Evolutionary conservation across 1,140 invertebrate species (phyloP), one percentile per base, ranked within the genome.

Genomic region (Chlorops oryzae): DNA sequence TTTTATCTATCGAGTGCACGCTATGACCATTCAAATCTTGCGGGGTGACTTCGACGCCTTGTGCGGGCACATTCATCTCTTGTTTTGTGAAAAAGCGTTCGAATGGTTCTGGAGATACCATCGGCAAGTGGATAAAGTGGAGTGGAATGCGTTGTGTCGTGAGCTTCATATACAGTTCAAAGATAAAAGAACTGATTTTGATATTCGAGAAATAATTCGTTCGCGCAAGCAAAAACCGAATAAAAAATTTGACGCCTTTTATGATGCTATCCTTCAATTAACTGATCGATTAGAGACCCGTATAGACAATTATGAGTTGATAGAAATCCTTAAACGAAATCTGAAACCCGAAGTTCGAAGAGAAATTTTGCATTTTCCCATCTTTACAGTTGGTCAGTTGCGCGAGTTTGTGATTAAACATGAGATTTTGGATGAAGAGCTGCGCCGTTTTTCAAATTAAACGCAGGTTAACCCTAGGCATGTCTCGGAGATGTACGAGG

Each of bases 41-140:
- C n/a, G 32, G 5, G 22, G 22, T 17, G 22, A 43, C 12, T 43
- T 43, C 20, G 4, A 13, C 3, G 22, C 13, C 10, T 18, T 43
- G 7, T 25, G 24, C 20, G 17, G 12, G 12, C 25, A 43, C 15
- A 17, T 43, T 2, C 41, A 43, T 10, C 17, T 43, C 15, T 23
- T 43, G 2, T 18, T 43, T 2, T 23, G 9, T 15, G 41, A 27
- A 28, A 23, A 24, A 10, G 41, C 41, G 7, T 27, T 17, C 10
- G 41, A 43, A 2, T 43, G 41, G 41, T 20, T 27, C 5, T 43
- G 41, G 41, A 23, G 41, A n/a, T 43, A 27, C 15, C 13, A 24
- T 15, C 25, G 32, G 32, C n/a, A 21, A 21, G 23, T 27, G 3
- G n/a, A n/a, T 1, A 13, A 13, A 2, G 32, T 43, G 1, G 4